Conservation (phyloP, 2,888 invertebrate genomes). For the Hybos culiciformis region DNA sequence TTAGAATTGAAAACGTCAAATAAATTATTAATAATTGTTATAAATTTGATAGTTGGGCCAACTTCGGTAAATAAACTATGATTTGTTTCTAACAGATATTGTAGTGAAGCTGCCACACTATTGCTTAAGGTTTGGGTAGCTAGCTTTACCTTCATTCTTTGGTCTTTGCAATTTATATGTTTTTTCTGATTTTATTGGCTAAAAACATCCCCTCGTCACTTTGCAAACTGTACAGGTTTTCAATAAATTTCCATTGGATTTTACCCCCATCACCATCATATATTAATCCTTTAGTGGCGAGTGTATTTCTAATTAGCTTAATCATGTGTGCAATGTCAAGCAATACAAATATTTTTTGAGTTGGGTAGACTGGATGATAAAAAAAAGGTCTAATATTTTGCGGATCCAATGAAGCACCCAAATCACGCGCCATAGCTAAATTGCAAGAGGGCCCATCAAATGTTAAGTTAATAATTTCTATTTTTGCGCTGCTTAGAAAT, state of each 20-base stretch:
- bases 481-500: too few relatives aligned
- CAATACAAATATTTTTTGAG: not conserved
- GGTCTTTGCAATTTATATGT: not conserved
- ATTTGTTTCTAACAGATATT: not conserved
- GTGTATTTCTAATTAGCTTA: not conserved
- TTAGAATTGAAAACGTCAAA: not conserved
- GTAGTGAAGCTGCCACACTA: not conserved
- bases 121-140: not conserved
- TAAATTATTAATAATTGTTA: not conserved
- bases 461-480: too few relatives aligned
- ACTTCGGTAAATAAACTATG: not conserved
- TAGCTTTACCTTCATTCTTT: conserved; percentile 2
- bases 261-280: not conserved
- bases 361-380: too few relatives aligned
- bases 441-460: too few relatives aligned
- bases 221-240: not conserved
- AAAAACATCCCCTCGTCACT: not conserved
- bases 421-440: too few relatives aligned
- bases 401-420: too few relatives aligned
- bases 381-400: not conserved
- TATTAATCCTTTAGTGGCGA: not conserved
- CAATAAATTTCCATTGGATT: not conserved
- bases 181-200: not conserved
- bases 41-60: not conserved
- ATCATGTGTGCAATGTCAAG: not conserved